These are phyloP conservation scores for Platycnemis pennipes DNA, from an alignment of 2,888 invertebrate genomes.

Conservation along the genomic window DNA sequence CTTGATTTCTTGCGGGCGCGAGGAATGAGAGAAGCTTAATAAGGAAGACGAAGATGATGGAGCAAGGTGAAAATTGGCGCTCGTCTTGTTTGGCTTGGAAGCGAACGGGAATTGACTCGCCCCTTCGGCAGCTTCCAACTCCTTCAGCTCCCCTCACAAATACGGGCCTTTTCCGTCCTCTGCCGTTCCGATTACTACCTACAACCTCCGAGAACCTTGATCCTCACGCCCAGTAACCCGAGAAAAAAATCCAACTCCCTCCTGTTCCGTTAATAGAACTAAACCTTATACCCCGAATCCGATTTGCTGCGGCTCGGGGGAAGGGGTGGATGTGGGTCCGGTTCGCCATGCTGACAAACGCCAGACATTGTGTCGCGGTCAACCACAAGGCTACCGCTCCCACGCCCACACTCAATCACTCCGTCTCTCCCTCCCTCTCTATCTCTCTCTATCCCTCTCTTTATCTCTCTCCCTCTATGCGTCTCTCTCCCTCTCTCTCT, in stretches of 20 bases:
- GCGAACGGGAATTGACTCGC: background rate
- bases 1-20: background rate
- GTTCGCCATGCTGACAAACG: background rate
- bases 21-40: background rate
- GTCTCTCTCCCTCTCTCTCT: background rate
- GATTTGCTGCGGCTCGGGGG: too few species aligned
- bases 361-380: background rate
- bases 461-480: background rate
- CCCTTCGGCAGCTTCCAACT: background rate
- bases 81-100: background rate
- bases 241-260: too few species aligned
- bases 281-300: too few species aligned
- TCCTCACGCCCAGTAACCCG: too few species aligned
- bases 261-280: background rate
- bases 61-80: constrained; percentile 29
- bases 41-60: background rate
- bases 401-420: background rate
- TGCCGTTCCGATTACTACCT: background rate
- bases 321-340: too few species aligned
- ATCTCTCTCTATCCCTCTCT: background rate
- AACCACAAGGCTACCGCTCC: background rate
- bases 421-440: too few species aligned
- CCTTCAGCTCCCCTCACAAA: background rate
- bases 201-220: background rate
- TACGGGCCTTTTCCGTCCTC: background rate